Percentiles rank a stretch among this genome's conserved stretches.
phyloP scores from a whole-genome alignment of 30 jellyfish, hydroid and myxozoan species.

The Cassiopea andromeda region DNA sequence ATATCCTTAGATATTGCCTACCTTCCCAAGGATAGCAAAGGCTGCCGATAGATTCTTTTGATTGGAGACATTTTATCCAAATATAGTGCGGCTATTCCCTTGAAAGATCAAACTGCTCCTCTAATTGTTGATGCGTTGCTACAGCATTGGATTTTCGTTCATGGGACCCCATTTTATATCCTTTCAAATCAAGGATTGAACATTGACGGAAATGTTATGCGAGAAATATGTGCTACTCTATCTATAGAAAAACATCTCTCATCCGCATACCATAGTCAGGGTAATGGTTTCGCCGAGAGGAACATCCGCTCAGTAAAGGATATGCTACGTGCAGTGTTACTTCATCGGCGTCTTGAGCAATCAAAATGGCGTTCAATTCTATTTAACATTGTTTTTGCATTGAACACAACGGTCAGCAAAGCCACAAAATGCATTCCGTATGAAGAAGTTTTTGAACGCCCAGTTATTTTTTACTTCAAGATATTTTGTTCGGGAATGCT shows the following conservation, averaged over 20 bases:
- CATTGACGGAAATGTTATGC: constrained; percentile 56
- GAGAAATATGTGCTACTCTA: constrained; percentile 40
- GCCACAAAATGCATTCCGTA: constrained; percentile 24
- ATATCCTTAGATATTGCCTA: constrained; percentile 53
- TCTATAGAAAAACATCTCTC: constrained; percentile 53
- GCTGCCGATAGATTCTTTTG: constrained; percentile 37
- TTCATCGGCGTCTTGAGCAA: constrained; percentile 69
- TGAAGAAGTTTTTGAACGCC: constrained; percentile 42
- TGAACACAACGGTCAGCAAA: constrained; percentile 24
- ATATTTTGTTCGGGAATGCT: constrained; percentile 18
- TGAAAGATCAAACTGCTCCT: constrained; percentile 48
- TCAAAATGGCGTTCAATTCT: constrained; percentile 64
- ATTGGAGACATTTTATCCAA: constrained; percentile 27
- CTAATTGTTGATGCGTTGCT: constrained; percentile 44
- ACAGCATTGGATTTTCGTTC: constrained; percentile 63
- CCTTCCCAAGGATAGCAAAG: constrained; percentile 52
- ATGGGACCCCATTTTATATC: constrained; percentile 60
- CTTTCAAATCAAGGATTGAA: constrained; percentile 68
- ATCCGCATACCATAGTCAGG: constrained; percentile 74
- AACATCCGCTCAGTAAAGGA: constrained; percentile 17
- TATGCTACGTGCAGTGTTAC: constrained; percentile 68
- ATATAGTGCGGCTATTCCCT: constrained; percentile 35
- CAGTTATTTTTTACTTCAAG: constrained; percentile 41
- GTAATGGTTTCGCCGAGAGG: constrained; percentile 18
- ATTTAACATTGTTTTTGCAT: constrained; percentile 61